Percentiles rank a stretch among this genome's conserved stretches.
phyloP scores from a whole-genome alignment of 2,113 vertebrate species.

The Rhinoptilus africanus region DNA sequence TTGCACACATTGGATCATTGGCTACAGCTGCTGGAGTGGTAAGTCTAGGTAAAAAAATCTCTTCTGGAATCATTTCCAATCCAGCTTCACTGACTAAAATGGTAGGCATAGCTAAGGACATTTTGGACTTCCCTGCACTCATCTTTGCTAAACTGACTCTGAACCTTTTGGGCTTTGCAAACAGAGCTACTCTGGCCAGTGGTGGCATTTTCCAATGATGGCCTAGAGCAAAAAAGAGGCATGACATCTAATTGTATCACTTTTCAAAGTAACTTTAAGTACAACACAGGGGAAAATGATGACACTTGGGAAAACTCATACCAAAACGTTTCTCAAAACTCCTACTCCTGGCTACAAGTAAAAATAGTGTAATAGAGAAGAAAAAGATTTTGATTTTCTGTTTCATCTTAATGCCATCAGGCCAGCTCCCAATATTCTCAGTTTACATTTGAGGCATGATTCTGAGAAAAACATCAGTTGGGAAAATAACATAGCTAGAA shows the following conservation, averaged over 20 bases:
- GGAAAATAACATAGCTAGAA: neutral
- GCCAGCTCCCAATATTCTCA: neutral
- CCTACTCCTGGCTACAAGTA: neutral
- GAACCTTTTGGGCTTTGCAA: neutral
- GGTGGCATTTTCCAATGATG: neutral
- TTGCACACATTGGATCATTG: neutral
- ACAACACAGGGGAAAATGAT: neutral
- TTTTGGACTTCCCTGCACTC: neutral
- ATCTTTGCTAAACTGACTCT: neutral
- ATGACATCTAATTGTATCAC: neutral
- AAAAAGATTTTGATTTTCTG: neutral
- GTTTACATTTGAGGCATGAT: neutral
- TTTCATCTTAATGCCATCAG: neutral
- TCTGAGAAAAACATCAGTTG: neutral
- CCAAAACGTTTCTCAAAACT: neutral
- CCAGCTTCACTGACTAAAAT: neutral
- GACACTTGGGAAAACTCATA: neutral
- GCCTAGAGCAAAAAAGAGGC: neutral
- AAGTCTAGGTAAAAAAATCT: neutral
- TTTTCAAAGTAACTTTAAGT: neutral
- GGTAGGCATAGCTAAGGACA: neutral
- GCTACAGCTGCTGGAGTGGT: neutral
- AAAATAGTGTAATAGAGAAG: neutral
- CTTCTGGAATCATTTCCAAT: neutral
- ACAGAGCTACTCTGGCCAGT: neutral